These are phyloP conservation scores for Dromaius novaehollandiae DNA, from an alignment of 2,113 vertebrate genomes.

Conservation along the genomic window DNA sequence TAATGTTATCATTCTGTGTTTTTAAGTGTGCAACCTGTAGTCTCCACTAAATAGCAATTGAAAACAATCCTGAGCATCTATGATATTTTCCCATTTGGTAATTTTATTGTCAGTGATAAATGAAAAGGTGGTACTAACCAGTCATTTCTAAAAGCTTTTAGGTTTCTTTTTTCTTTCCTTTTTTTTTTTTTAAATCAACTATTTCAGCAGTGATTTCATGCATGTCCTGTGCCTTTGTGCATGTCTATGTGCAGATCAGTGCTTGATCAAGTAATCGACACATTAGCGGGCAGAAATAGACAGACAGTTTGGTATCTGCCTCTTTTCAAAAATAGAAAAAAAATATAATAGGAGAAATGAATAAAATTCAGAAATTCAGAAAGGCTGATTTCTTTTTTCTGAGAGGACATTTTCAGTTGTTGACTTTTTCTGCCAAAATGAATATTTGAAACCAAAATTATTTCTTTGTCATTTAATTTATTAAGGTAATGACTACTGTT, in stretches of 20 bases:
- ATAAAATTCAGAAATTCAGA: not conserved
- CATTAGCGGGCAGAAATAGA: not conserved
- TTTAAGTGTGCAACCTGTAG: not conserved
- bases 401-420: not conserved
- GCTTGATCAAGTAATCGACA: not conserved
- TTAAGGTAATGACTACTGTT: not conserved
- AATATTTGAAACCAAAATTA: not conserved
- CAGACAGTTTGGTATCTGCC: not conserved
- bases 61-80: not conserved
- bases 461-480: not conserved
- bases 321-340: not conserved
- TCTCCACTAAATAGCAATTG: not conserved
- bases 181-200: not conserved
- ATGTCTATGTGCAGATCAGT: not conserved
- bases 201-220: not conserved
- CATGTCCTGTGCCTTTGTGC: not conserved
- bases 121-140: not conserved
- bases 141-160: not conserved
- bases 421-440: not conserved
- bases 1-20: not conserved
- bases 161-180: too few relatives aligned
- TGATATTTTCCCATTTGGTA: accelerated
- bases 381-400: not conserved
- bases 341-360: not conserved
- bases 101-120: not conserved